phyloP scores from a whole-genome alignment of 2,888 invertebrate species.

The Hesperia comma region DNA sequence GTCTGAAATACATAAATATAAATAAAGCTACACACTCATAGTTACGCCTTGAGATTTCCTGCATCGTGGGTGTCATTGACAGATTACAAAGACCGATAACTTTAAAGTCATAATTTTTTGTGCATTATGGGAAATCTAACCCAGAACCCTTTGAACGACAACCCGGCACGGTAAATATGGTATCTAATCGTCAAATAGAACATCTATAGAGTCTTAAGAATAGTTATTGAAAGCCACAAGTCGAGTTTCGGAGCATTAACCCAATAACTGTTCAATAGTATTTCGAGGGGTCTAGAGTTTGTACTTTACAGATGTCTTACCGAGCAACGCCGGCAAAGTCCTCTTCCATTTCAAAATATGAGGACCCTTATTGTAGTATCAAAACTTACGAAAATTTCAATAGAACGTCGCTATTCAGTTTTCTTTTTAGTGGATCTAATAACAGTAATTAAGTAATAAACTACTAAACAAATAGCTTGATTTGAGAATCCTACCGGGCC shows the following conservation, averaged over 20 bases:
- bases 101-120: too few relatives aligned
- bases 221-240: not conserved
- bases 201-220: not conserved
- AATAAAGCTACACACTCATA: too few relatives aligned
- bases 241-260: not conserved
- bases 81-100: too few relatives aligned
- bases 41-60: too few relatives aligned
- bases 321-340: not conserved
- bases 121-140: too few relatives aligned
- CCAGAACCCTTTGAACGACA: too few relatives aligned
- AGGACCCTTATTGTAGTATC: not conserved
- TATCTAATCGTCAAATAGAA: not conserved
- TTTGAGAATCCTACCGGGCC: not conserved
- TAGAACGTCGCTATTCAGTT: not conserved
- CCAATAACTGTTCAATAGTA: not conserved
- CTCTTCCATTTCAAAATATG: not conserved
- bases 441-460: not conserved
- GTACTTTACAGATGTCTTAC: not conserved
- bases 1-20: too few relatives aligned
- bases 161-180: not conserved
- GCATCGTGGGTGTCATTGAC: too few relatives aligned
- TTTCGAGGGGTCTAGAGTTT: not conserved
- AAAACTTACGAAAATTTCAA: constrained; percentile 4
- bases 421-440: too few relatives aligned
- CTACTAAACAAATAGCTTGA: not conserved